These are phyloP conservation scores for Pica pica DNA, from an alignment of 2,113 vertebrate genomes.

Conservation along the genomic window DNA sequence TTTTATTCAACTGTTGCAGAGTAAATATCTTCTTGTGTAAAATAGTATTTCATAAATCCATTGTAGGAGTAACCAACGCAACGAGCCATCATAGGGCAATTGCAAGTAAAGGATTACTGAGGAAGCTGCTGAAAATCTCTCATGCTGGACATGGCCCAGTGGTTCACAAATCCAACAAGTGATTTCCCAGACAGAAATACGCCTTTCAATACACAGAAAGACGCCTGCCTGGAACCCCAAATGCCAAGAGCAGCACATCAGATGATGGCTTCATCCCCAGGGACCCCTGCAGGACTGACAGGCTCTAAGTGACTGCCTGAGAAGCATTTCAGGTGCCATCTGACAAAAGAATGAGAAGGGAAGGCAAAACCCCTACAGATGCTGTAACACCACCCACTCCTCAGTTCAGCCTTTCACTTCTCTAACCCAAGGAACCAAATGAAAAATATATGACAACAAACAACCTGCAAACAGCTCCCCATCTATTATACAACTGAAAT, in stretches of 20 bases:
- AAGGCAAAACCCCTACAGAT: background rate
- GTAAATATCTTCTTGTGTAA: slow-evolving; percentile 10
- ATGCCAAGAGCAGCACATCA: background rate
- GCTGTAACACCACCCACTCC: background rate
- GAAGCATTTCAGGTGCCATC: slow-evolving; percentile 23
- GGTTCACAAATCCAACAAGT: background rate
- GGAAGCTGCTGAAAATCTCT: slow-evolving; percentile 52
- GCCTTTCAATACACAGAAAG: background rate
- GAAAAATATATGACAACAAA: slow-evolving; percentile 64
- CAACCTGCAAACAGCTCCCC: slow-evolving; percentile 47
- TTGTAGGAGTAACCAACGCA: background rate
- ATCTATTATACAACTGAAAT: slow-evolving; percentile 60
- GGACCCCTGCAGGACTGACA: slow-evolving; percentile 43
- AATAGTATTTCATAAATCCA: slow-evolving; percentile 37
- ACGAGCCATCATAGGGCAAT: background rate
- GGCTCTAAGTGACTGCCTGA: slow-evolving; percentile 48
- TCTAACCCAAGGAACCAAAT: slow-evolving; percentile 41
- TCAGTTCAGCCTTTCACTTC: slow-evolving; percentile 10
- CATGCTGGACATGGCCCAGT: slow-evolving; percentile 24
- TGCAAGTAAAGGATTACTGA: background rate
- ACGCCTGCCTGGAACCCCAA: background rate
- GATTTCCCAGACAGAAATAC: background rate
- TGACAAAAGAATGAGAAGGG: slow-evolving; percentile 21
- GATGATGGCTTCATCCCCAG: background rate
- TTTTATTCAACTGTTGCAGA: background rate